Evolutionary conservation across 1,140 invertebrate genomes (phyloP), one percentile per base, ranked within the genome.

Genomic region (Scaptomyza graminum): DNA sequence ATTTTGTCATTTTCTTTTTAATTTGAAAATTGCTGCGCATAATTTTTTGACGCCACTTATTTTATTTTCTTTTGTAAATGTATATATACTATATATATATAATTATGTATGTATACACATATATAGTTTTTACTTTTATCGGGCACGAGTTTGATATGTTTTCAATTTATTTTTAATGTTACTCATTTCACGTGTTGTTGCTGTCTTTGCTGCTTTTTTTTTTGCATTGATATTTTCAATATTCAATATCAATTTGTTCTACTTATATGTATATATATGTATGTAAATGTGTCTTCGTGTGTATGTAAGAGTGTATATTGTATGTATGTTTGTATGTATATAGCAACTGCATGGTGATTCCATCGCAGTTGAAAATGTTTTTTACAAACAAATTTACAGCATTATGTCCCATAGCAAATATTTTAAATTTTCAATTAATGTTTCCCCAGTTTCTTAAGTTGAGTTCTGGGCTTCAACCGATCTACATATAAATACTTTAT

Each of bases 91-190:
- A 50, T 63, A 39, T 49, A 60, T 55, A 41, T 65, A 46, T 68
- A 68, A 54, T 63, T 64, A 51, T 68, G 46, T 73, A 25, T 68
- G 11, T 64, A 31, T 64, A 51, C 43, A 63, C 50, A 68, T 80
- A 73, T 80, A 80, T 85, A 84, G 64, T 76, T 79, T 49, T 37
- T 77, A 60, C 69, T 31, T 66, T 51, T 78, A 59, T 71, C 90
- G 90, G 90, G 90, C 90, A 91, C 90, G 84, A 91, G 73, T 89
- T 91, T 91, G 90, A 91, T 91, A 91, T 91, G 90, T 90, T 91
- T 91, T 89, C 73, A 85, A 82, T 89, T 89, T 71, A 70, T 59
- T 51, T 67, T 51, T 46, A 62, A 68, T 64, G 44, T 68, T 82
- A 67, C 54, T 74, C 63, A 74, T 73, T 79, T 63, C 72, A 71